Evolutionary conservation across 2,797 vertebrate species (phyloP), one percentile per base, ranked within the genome.

Genomic region (Babyrousa celebensis): DNA sequence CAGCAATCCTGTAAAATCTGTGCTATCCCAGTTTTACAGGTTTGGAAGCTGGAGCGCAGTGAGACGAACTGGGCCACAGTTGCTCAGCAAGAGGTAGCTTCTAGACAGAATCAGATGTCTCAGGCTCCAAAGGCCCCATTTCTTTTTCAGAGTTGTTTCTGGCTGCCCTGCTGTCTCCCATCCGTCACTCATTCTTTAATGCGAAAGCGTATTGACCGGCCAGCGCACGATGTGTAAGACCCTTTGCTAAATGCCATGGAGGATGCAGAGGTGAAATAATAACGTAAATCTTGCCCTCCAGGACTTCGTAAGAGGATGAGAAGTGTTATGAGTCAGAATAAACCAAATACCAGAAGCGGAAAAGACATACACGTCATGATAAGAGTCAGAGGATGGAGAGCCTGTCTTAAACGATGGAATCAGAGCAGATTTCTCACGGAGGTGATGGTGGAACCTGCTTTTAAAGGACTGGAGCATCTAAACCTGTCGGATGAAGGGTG

Each of bases 1-100:
- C 77, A 92, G 71, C 70, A 68, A 6, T 78, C 71, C 54, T 80
- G 82, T 92, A 85, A 95, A 94, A 54, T 79, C 43, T 65, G 54
- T 54, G 36, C 48, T 84, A 75, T 82, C 82, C 16, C 23, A 20
- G 8, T 80, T 93, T 93, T 91, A 85, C 74, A 80, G 87, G 67
- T 87, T 62, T 88, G 74, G 71, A 88, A 78, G 48, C 67, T 85
- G 62, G 67, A 71, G n/a, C 58, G 48, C n/a, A 80, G 25, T 84
- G 67, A 87, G 17, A 68, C 21, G 43, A 58, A 29, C 25, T 3
- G 27, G 27, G 60, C 29, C 20, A 29, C 9, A 36, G 58, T 20
- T 67, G 40, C 48, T 63, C 25, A 29, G 68, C 56, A 36, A 29
- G 43, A 48, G 43, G 9, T 48, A 48, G 43, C 6, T 48, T 6